Percentiles rank a stretch among this genome's conserved stretches.
These are phyloP conservation scores for Syrista parreyssii DNA, from an alignment of 2,888 invertebrate genomes.

Conservation along the genomic window DNA sequence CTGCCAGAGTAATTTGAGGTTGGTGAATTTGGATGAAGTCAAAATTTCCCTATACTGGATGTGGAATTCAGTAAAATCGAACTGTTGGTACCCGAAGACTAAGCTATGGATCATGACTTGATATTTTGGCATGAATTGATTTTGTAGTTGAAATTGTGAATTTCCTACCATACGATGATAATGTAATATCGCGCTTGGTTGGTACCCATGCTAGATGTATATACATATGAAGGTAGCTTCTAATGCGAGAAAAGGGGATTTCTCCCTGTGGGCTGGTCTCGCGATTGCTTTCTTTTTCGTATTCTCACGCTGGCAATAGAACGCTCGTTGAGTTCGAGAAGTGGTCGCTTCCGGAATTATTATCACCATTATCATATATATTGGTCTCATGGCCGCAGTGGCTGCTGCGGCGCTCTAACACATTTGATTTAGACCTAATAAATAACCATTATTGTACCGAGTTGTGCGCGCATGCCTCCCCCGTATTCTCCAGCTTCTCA, in stretches of 20 bases:
- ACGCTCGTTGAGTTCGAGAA: conserved; percentile 38
- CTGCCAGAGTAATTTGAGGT: background rate
- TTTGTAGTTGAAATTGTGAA: background rate
- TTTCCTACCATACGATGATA: background rate
- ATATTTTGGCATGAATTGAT: background rate
- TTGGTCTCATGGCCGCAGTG: conserved; percentile 41
- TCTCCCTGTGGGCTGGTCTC: background rate
- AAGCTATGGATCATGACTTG: background rate
- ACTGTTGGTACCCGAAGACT: background rate
- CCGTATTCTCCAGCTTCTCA: conserved; percentile 15
- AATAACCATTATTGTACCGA: conserved; percentile 63
- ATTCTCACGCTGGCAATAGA: conserved; percentile 16
- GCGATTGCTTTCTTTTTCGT: conserved; percentile 7
- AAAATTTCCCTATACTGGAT: background rate
- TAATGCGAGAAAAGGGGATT: background rate
- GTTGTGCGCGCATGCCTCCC: conserved; percentile 5
- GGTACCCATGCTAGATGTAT: background rate
- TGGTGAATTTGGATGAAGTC: background rate
- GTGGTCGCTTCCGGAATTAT: conserved; percentile 59
- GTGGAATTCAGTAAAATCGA: background rate
- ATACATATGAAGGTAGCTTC: background rate
- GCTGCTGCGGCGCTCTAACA: conserved; percentile 45
- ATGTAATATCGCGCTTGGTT: background rate
- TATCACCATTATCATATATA: conserved; percentile 64
- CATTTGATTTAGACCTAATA: conserved; percentile 65